phyloP scores from a whole-genome alignment of 2,797 vertebrate species.

The Streptopelia turtur region DNA sequence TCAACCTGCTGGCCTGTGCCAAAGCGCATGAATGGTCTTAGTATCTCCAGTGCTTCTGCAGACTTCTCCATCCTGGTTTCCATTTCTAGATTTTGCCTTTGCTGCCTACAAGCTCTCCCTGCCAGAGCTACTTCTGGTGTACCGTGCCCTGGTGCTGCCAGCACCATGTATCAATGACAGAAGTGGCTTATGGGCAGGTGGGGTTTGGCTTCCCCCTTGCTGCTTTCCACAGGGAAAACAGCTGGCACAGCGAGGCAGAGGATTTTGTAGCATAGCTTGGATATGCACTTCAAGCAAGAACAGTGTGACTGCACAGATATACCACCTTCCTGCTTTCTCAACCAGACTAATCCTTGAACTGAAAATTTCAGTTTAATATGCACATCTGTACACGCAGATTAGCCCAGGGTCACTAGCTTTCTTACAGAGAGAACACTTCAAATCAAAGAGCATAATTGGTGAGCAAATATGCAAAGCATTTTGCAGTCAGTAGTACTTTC shows the following conservation, averaged over 20 bases:
- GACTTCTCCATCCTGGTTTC: neutral
- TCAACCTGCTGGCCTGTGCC: neutral
- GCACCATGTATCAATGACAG: too few relatives aligned
- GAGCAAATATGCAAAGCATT: conserved; percentile 42
- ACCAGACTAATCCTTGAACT: neutral
- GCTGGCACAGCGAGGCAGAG: neutral
- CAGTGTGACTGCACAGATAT: neutral
- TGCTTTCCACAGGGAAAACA: neutral
- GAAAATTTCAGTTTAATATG: neutral
- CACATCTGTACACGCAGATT: neutral
- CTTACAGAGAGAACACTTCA: neutral
- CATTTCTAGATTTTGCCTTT: neutral
- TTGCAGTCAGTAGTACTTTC: neutral
- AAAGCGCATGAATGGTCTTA: fast-evolving
- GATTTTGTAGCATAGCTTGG: neutral
- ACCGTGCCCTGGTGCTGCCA: neutral
- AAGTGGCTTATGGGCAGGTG: neutral
- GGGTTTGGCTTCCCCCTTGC: neutral
- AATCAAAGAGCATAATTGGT: conserved; percentile 2
- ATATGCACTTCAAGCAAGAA: neutral
- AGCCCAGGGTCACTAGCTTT: conserved; percentile 19
- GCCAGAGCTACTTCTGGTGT: neutral
- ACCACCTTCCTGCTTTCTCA: neutral
- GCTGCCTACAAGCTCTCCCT: neutral
- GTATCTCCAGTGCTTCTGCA: neutral